Percentiles rank a stretch among this genome's conserved stretches.
Conservation (phyloP, 2,797 vertebrate genomes). For the Esox masquinongy region DNA sequence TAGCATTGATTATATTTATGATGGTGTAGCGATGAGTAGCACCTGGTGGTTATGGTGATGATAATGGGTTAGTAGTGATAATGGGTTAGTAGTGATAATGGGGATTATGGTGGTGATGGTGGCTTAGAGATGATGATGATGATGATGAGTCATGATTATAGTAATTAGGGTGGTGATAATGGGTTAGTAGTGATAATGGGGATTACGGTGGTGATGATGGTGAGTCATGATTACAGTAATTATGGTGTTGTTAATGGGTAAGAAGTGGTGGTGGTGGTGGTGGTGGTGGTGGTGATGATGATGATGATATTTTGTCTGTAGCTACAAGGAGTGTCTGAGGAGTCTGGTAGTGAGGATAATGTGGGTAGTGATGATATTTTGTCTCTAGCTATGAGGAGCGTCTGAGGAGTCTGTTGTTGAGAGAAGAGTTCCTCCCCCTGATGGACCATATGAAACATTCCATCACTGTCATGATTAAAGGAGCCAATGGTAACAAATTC, state of each 20-base stretch:
- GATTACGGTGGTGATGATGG: neutral
- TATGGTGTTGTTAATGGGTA: no score
- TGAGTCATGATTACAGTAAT: no score
- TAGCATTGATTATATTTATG: no score
- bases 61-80: neutral
- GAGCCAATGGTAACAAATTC: constrained; percentile 71
- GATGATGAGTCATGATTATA: no score
- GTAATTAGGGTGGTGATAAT: neutral
- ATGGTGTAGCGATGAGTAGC: no score
- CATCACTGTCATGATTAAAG: constrained; percentile 72
- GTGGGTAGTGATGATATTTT: constrained; percentile 1
- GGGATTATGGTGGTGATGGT: neutral
- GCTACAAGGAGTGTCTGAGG: constrained; percentile 77
- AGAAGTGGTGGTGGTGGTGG: neutral
- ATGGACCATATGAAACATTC: constrained; percentile 75
- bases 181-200: neutral
- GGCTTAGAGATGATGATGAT: neutral
- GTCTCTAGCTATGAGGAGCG: constrained; percentile 73
- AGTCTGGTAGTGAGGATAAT: constrained; percentile 45
- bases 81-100: neutral
- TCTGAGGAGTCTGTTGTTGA: constrained; percentile 76
- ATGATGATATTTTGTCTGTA: constrained; percentile 41
- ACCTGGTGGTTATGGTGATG: neutral
- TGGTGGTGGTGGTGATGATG: neutral
- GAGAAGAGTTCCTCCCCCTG: constrained; percentile 81